phyloP scores from a whole-genome alignment of 2,113 vertebrate species.

The Aramus guarauna region DNA sequence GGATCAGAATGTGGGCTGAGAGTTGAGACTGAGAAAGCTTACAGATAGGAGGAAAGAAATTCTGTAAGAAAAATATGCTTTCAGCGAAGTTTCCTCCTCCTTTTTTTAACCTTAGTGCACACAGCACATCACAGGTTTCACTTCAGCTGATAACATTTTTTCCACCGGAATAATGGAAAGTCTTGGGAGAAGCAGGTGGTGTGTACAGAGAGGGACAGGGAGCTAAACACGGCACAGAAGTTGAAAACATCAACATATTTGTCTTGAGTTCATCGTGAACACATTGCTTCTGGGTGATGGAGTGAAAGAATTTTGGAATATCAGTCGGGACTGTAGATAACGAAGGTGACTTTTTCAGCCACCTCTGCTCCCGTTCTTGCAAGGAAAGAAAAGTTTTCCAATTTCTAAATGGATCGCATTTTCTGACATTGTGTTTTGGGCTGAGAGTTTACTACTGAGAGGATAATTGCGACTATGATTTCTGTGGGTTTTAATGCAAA shows the following conservation, averaged over 20 bases:
- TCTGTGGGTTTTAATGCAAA: neutral
- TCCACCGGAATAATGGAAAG: neutral
- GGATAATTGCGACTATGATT: neutral
- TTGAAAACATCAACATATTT: neutral
- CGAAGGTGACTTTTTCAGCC: neutral
- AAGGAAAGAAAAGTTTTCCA: neutral
- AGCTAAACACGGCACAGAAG: neutral
- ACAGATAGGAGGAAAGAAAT: neutral
- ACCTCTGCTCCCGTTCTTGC: neutral
- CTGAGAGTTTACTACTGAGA: neutral
- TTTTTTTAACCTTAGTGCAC: neutral
- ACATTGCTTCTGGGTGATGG: neutral
- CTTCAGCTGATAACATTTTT: neutral
- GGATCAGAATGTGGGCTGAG: neutral
- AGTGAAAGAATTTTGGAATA: no score
- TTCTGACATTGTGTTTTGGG: neutral
- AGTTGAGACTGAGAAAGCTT: neutral
- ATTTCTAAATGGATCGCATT: neutral
- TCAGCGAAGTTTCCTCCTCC: neutral
- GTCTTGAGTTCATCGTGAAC: neutral
- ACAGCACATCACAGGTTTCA: neutral
- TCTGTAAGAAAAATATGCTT: neutral
- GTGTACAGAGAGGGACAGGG: accelerated
- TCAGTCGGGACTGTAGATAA: neutral
- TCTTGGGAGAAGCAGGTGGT: neutral